phyloP scores from a whole-genome alignment of 2,113 vertebrate genomes.

The Serilophus lunatus region DNA sequence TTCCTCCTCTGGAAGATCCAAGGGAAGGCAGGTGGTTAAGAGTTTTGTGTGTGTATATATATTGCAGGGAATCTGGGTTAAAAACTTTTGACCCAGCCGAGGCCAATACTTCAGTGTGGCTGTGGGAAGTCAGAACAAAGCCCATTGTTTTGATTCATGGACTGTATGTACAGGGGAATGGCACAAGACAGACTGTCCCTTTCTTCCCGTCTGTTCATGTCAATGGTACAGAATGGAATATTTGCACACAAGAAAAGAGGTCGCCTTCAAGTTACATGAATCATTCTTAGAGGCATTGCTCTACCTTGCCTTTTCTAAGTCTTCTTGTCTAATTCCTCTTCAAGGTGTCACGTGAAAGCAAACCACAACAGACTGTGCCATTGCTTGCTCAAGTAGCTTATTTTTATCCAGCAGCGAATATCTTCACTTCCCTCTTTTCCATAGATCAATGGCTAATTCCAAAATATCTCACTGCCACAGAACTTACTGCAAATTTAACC shows the following conservation, averaged over 20 bases:
- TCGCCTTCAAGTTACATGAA: not conserved
- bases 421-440: constrained; percentile 62
- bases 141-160: not conserved
- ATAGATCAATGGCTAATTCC: constrained; percentile 35
- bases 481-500: not conserved
- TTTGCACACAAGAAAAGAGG: not conserved
- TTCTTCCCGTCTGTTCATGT: not conserved
- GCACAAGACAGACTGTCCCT: not conserved
- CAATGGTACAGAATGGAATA: not conserved
- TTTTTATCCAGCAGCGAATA: constrained; percentile 57
- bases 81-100: not conserved
- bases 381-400: constrained; percentile 65
- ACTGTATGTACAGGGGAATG: not conserved
- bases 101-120: not conserved
- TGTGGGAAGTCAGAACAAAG: not conserved
- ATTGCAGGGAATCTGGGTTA: not conserved
- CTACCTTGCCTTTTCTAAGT: constrained; percentile 54
- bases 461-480: not conserved
- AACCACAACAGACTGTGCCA: constrained; percentile 61
- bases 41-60: not conserved
- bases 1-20: not conserved
- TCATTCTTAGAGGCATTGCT: constrained; percentile 22
- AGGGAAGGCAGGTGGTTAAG: not conserved
- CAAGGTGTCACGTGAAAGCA: constrained; percentile 59
- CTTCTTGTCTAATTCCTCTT: constrained; percentile 58